Evolutionary conservation across 2,888 invertebrate genomes (phyloP).

Genomic region (Drosophila melanocephala): DNA sequence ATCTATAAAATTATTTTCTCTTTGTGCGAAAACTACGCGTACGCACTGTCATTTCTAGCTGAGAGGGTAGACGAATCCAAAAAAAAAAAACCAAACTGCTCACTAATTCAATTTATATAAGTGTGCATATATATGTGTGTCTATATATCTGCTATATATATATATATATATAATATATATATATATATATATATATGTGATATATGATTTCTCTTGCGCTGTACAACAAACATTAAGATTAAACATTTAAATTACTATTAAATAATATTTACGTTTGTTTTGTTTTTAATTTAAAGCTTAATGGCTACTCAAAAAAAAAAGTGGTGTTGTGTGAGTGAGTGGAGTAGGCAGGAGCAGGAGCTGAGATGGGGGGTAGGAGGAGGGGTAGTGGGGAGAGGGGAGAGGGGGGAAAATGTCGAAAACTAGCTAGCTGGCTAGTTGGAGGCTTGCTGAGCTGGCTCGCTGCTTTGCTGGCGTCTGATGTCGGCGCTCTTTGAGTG

Average conservation of each 20-base stretch:
- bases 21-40: constrained; percentile 1
- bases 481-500: constrained; percentile 35
- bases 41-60: constrained; percentile 11
- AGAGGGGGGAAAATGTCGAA: constrained; percentile 6
- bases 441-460: constrained; percentile 4
- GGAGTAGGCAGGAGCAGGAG: constrained; percentile 1
- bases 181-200: constrained; percentile 32
- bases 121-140: constrained; percentile 25
- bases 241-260: constrained; percentile 70
- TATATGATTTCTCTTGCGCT: constrained; percentile 57
- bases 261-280: constrained; percentile 32
- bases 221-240: constrained; percentile 69
- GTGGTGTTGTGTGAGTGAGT: constrained; percentile 3
- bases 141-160: constrained; percentile 20
- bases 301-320: constrained; percentile 56
- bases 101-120: constrained; percentile 31
- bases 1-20: constrained; percentile 25
- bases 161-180: constrained; percentile 30
- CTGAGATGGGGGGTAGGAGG: not conserved
- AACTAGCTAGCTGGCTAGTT: constrained; percentile 11
- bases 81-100: constrained; percentile 30
- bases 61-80: constrained; percentile 5
- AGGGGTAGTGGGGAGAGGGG: not conserved
- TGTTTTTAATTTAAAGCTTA: constrained; percentile 64
- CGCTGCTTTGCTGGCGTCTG: not conserved